A percentile compares a stretch with the other conserved stretches of the same genome.
Conservation (phyloP, 1,140 invertebrate species). For the Radopholus similis region DNA sequence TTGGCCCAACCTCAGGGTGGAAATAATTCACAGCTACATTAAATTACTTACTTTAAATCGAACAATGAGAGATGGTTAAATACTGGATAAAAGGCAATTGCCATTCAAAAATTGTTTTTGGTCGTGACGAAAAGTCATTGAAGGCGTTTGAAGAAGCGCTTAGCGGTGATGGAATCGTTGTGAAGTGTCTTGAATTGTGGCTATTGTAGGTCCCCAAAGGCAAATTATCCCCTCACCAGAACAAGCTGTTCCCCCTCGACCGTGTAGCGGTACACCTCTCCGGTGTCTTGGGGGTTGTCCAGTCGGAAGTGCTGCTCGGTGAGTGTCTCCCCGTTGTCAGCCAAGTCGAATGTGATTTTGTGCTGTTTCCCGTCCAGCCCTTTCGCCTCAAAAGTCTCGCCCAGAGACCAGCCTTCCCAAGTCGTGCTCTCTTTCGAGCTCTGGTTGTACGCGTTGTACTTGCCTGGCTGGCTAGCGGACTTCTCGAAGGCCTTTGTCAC, state of each 20-base stretch:
- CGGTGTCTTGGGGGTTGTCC: conserved; percentile 38
- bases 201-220: too few relatives aligned
- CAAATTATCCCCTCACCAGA: conserved; percentile 30
- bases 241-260: conserved; percentile 41
- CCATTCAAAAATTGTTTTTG: background rate
- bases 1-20: too few relatives aligned
- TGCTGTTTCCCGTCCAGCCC: conserved; percentile 43
- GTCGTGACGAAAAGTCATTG: conserved; percentile 21
- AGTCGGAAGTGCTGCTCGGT: conserved; percentile 49
- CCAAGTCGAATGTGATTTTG: conserved; percentile 48
- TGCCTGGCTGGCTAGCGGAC: conserved; percentile 9
- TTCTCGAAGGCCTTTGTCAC: conserved; percentile 52
- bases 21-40: too few relatives aligned
- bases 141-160: conserved; percentile 28
- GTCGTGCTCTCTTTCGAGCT: conserved; percentile 37
- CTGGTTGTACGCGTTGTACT: conserved; percentile 48
- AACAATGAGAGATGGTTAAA: background rate
- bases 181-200: conserved; percentile 20
- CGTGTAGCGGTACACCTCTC: conserved; percentile 50
- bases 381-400: conserved; percentile 38
- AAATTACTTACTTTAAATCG: too few relatives aligned
- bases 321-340: conserved; percentile 27
- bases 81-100: background rate
- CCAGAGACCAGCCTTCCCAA: conserved; percentile 34
- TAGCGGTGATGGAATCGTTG: conserved; percentile 21